Evolutionary conservation across 1,140 invertebrate genomes (phyloP).

Genomic region (Notospermus geniculatus): DNA sequence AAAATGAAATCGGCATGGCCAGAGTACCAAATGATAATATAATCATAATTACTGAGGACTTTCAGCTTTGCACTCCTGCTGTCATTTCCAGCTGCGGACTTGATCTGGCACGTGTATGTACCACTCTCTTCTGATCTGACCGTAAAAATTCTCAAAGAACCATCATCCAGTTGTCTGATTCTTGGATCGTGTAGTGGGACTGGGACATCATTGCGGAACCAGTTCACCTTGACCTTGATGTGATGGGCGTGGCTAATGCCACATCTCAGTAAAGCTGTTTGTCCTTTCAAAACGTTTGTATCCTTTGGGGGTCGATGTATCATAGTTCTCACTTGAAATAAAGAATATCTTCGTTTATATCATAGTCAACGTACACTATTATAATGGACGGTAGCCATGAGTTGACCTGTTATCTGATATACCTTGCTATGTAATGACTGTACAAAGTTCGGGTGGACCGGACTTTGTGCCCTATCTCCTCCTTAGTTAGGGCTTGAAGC

Average conservation of each 20-base stretch:
- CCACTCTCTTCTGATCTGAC: slow-evolving; percentile 59
- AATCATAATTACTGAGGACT: slow-evolving; percentile 32
- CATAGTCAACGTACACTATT: too few species aligned
- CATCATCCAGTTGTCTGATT: slow-evolving; percentile 45
- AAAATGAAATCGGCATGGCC: too few species aligned
- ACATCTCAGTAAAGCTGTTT: slow-evolving; percentile 87
- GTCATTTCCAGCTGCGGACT: slow-evolving; percentile 87
- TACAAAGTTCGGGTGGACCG: too few species aligned
- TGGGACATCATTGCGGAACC: slow-evolving; percentile 62
- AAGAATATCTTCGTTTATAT: too few species aligned
- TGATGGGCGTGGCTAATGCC: slow-evolving; percentile 86
- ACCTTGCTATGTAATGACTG: too few species aligned
- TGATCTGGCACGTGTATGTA: slow-evolving; percentile 64
- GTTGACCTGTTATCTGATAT: too few species aligned
- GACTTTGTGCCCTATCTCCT: too few species aligned
- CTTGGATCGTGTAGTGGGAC: slow-evolving; percentile 10
- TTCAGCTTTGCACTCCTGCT: slow-evolving; percentile 68
- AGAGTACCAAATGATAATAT: too few species aligned
- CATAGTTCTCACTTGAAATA: slow-evolving; percentile 76
- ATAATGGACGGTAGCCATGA: too few species aligned
- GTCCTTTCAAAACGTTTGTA: slow-evolving; percentile 81
- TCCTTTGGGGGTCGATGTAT: slow-evolving; percentile 89
- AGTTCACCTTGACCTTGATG: slow-evolving; percentile 85
- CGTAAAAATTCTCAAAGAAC: slow-evolving; percentile 58
- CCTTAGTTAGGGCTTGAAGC: too few species aligned